Evolutionary conservation across 2,797 vertebrate species (phyloP).

Genomic region (Knipowitschia caucasica): DNA sequence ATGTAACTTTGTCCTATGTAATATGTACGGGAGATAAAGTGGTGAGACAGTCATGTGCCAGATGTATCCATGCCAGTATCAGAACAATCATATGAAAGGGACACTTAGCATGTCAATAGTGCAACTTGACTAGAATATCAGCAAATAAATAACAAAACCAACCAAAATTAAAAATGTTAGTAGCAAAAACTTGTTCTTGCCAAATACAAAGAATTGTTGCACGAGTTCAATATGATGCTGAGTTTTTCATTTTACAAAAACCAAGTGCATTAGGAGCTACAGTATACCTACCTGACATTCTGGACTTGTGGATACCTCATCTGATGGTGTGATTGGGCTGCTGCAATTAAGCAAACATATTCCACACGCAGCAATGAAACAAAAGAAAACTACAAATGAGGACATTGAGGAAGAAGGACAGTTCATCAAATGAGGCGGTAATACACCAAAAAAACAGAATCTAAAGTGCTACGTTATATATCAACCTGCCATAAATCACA

Average conservation of each 20-base stretch:
- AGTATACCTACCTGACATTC: too few relatives aligned
- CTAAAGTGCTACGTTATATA: too few relatives aligned
- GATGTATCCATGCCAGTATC: constrained; percentile 32
- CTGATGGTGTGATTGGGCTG: too few relatives aligned
- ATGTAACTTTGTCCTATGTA: constrained; percentile 20
- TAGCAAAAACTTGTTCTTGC: constrained; percentile 18
- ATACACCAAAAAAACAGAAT: too few relatives aligned
- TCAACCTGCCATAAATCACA: too few relatives aligned
- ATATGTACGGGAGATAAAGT: constrained; percentile 18
- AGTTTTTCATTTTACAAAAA: constrained; percentile 34
- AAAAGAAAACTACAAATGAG: too few relatives aligned
- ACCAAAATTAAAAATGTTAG: constrained; percentile 2
- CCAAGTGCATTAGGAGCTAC: too few relatives aligned
- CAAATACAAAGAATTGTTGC: constrained; percentile 49
- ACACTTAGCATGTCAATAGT: constrained; percentile 6
- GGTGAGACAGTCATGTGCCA: constrained; percentile 24
- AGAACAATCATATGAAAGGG: not conserved
- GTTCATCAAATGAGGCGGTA: too few relatives aligned
- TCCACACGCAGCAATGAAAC: too few relatives aligned
- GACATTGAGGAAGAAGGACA: too few relatives aligned
- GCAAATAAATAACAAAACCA: constrained; percentile 20
- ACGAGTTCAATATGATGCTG: constrained; percentile 33
- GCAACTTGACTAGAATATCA: constrained; percentile 23
- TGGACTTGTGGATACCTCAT: too few relatives aligned
- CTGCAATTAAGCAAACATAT: too few relatives aligned